These are phyloP conservation scores for Crotalus horridus DNA, from an alignment of 2,113 vertebrate genomes.

Conservation along the genomic window DNA sequence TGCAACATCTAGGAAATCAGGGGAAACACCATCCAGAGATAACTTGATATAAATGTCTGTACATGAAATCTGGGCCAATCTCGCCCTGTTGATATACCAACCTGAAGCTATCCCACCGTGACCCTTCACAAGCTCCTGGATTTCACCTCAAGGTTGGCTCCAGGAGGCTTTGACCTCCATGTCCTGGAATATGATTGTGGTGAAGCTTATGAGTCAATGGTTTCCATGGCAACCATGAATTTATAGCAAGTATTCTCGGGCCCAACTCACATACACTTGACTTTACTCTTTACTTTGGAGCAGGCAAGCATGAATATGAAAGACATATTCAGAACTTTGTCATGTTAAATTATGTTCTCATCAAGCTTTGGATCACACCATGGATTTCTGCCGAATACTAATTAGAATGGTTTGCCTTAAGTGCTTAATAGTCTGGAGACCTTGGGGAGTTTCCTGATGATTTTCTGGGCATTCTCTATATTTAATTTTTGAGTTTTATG, in stretches of 20 bases:
- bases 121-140: neutral
- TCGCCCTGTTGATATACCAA: neutral
- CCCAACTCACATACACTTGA: neutral
- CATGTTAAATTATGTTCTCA: neutral
- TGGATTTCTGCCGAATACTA: neutral
- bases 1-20: neutral
- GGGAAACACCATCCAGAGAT: neutral
- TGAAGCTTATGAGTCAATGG: neutral
- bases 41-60: neutral
- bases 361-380: neutral
- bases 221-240: neutral
- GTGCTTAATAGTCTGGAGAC: neutral
- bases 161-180: neutral
- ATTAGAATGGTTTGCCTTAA: neutral
- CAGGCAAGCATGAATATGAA: neutral
- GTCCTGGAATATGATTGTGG: neutral
- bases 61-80: neutral
- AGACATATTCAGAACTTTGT: neutral
- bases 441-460: neutral
- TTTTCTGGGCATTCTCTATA: neutral
- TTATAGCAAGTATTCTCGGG: neutral
- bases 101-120: neutral
- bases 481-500: neutral
- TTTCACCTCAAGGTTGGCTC: neutral
- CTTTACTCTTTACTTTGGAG: neutral